Base-by-base conservation (phyloP, 2,797 vertebrate species). In the Agapornis canus region DNA sequence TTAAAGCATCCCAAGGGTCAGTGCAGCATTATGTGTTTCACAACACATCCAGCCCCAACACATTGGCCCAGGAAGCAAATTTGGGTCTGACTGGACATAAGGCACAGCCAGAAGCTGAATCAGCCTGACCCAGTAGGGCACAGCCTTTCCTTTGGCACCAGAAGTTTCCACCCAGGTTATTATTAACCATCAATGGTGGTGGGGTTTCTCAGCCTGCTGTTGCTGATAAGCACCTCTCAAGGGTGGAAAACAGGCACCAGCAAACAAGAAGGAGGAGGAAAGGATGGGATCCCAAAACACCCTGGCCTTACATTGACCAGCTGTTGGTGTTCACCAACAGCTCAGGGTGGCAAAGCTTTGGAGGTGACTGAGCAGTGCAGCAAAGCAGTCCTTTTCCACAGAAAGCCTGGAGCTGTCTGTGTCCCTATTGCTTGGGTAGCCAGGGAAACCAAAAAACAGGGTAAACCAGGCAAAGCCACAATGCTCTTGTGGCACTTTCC, bases 111-210 rank as follows among this genome's bases (percentile, higher is more conserved):
- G 2, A 78, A 39, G 39, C 23, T 31, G 40, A 60, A 7, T 13
- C n/a, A 83, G 82, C 51, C 47, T 40, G 48, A 35, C 57, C 59
- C 57, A 26, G 47, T 0, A 0, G 1, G 6, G 31, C 2, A 1
- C 49, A 86, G 68, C 64, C 23, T 43, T 82, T 70, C 52, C 59
- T 89, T n/a, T 63, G 49, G 16, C 45, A 73, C 37, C 22, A 51
- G 43, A 85, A 54, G 14, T 76, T 82, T 92, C 61, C 66, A 48
- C 25, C 2, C 43, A 35, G 35, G 59, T 84, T 85, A 73, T 25
- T 61, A 56, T 48, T 54, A 88, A 72, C 40, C 57, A 64, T 47
- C 0, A 2, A 68, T 0, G 2, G 65, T 1, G 4, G 15, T 9
- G 54, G 59, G 16, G 32, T 43, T 89, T 65, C 73, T 83, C 80